These are phyloP conservation scores for Zaprionus inermis DNA, from an alignment of 1,140 invertebrate genomes.

Conservation along the genomic window DNA sequence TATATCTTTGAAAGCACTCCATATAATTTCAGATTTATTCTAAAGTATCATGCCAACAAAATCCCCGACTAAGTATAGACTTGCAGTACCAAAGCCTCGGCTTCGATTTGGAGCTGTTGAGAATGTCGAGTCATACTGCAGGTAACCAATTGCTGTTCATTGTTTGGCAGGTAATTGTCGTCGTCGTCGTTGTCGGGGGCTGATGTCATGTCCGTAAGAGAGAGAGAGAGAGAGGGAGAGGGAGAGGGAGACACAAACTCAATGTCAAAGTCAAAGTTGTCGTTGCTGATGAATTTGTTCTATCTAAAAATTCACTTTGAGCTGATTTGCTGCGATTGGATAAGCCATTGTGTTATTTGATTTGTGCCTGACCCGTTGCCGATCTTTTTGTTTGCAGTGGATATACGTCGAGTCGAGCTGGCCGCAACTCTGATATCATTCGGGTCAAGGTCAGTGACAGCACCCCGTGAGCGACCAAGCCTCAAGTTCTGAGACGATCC, in stretches of 20 bases:
- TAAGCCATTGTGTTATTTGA: conserved; percentile 41
- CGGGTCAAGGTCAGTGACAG: conserved; percentile 65
- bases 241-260: conserved; percentile 18
- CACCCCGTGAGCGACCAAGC: conserved; percentile 32
- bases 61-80: not conserved
- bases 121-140: conserved; percentile 28
- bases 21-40: not conserved
- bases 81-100: not conserved
- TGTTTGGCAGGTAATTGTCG: conserved; percentile 70
- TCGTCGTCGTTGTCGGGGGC: conserved; percentile 24
- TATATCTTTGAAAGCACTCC: not conserved
- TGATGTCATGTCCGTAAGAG: conserved; percentile 63
- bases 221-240: not conserved
- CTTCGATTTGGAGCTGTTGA: not conserved
- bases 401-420: conserved; percentile 56
- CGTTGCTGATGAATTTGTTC: conserved; percentile 75
- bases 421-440: conserved; percentile 57
- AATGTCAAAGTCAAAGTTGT: conserved; percentile 23
- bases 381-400: conserved; percentile 44
- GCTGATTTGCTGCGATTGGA: conserved; percentile 31
- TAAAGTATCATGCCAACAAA: not conserved
- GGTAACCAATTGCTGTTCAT: conserved; percentile 5
- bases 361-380: conserved; percentile 58
- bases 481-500: conserved; percentile 14
- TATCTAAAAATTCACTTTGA: conserved; percentile 41